Percentiles rank a stretch among this genome's conserved stretches.
Evolutionary conservation across 2,113 vertebrate species (phyloP).

Genomic region (Vidua macroura): DNA sequence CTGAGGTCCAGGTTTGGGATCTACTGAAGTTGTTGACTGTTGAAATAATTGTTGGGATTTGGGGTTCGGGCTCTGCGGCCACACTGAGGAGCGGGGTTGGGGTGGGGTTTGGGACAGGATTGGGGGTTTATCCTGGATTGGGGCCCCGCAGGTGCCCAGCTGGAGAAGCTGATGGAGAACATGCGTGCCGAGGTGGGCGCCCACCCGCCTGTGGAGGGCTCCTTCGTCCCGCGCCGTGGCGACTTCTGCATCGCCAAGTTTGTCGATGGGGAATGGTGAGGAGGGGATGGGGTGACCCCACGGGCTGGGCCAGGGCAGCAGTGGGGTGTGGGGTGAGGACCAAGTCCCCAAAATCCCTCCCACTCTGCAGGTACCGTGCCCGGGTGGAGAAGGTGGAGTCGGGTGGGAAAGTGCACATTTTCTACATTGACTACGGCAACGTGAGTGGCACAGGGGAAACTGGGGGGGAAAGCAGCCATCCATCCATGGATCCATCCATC

Average conservation of each 20-base stretch:
- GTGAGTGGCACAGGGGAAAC: constrained; percentile 73
- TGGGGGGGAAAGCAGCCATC: no score
- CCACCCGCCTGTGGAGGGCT: constrained; percentile 90
- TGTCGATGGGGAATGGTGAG: constrained; percentile 93
- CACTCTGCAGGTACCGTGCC: constrained; percentile 84
- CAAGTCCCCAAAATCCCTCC: not conserved
- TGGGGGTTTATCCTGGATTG: rapidly evolving
- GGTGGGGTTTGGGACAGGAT: rapidly evolving
- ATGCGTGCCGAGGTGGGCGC: constrained; percentile 89
- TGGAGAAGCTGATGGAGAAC: constrained; percentile 97
- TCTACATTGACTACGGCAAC: constrained; percentile 97
- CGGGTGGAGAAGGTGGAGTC: constrained; percentile 93
- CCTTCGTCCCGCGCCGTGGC: constrained; percentile 84
- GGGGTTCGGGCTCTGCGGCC: not conserved
- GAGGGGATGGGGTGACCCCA: rapidly evolving
- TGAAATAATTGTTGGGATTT: rapidly evolving
- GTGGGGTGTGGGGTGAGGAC: rapidly evolving
- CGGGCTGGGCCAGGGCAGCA: rapidly evolving
- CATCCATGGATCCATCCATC: not conserved
- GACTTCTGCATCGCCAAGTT: constrained; percentile 97
- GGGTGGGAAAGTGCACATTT: constrained; percentile 86
- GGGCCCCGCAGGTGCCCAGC: constrained; percentile 79
- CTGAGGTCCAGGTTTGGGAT: not conserved
- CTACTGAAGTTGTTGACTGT: no score
- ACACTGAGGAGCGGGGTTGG: rapidly evolving